Evolutionary conservation across 2,113 vertebrate genomes (phyloP).

Genomic region (Colistium nudipinnis): DNA sequence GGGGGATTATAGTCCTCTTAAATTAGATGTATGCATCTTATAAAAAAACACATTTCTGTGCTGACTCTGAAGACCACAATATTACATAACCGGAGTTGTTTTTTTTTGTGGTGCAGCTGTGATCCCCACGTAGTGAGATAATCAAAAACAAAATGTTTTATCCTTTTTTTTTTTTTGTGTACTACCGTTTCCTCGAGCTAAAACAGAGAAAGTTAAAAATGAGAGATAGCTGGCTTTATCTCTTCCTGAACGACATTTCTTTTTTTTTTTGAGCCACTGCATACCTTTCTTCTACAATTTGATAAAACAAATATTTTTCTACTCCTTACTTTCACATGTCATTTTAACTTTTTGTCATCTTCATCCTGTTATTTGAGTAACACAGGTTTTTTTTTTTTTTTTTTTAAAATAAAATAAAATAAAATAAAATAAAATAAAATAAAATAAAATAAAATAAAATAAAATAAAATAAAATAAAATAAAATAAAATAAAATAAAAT

Average conservation of each 20-base stretch:
- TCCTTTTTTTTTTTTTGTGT: constrained; percentile 33
- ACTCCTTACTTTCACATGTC: constrained; percentile 50
- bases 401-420: too few relatives aligned
- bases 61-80: background rate
- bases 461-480: too few relatives aligned
- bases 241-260: constrained; percentile 58
- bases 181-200: constrained; percentile 65
- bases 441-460: too few relatives aligned
- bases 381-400: constrained; percentile 9
- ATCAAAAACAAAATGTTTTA: constrained; percentile 25
- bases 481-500: too few relatives aligned
- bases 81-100: constrained; percentile 1
- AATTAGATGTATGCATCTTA: background rate
- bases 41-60: background rate
- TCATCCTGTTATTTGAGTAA: constrained; percentile 18
- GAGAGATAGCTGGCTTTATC: constrained; percentile 85
- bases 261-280: constrained; percentile 70
- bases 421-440: too few relatives aligned
- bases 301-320: constrained; percentile 83
- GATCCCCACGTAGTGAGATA: constrained; percentile 6
- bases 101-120: constrained; percentile 27
- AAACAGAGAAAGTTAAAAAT: constrained; percentile 62
- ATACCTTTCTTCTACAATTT: constrained; percentile 58
- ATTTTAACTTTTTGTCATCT: constrained; percentile 31
- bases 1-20: background rate